phyloP scores from a whole-genome alignment of 2,888 invertebrate genomes.

The Mamestra brassicae region DNA sequence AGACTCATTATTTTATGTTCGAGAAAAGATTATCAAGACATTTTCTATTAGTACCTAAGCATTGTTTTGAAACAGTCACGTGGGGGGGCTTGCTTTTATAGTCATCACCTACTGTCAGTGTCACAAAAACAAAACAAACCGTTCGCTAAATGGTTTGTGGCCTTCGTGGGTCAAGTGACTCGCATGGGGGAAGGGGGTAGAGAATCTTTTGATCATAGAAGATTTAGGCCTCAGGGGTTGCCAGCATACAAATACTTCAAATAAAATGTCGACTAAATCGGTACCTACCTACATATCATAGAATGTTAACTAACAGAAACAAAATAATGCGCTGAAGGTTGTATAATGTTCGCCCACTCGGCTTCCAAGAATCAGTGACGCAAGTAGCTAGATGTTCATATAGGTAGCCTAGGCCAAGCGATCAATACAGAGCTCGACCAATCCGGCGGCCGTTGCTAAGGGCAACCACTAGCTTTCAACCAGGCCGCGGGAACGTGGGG shows the following conservation, averaged over 20 bases:
- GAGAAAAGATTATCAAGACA: neutral
- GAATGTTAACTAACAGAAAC: neutral
- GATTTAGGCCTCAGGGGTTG: neutral
- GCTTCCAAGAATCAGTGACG: constrained; percentile 13
- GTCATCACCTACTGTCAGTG: constrained; percentile 2
- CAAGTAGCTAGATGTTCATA: neutral
- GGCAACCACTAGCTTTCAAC: neutral
- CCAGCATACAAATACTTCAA: neutral
- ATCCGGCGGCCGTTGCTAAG: neutral
- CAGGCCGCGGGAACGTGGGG: neutral
- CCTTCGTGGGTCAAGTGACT: neutral
- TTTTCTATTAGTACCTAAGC: neutral
- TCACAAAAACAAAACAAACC: constrained; percentile 20
- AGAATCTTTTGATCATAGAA: constrained; percentile 11
- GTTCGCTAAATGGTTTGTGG: neutral
- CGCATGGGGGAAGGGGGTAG: neutral
- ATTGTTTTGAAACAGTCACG: constrained; percentile 6
- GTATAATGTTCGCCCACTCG: neutral
- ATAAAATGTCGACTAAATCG: neutral
- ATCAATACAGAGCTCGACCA: constrained; percentile 9
- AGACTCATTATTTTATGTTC: neutral
- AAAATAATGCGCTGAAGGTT: neutral
- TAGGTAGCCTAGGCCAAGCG: neutral
- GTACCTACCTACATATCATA: too few relatives aligned
- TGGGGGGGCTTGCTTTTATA: neutral